Conservation (phyloP, 2,797 vertebrate species). For the Protosalanx chinensis region DNA sequence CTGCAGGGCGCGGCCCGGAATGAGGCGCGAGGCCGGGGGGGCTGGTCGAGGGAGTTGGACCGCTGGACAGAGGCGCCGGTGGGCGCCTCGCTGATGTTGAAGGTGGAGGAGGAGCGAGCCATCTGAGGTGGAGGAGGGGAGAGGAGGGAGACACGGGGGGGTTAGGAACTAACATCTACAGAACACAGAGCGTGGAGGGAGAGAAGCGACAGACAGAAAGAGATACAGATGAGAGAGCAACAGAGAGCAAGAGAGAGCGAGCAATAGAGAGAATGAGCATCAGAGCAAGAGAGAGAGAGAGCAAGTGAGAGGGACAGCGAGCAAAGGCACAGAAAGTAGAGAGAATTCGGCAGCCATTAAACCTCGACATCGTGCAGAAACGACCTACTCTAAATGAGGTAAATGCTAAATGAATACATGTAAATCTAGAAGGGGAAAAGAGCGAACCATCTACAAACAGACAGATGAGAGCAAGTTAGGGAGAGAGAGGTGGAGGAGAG, state of each 20-base stretch:
- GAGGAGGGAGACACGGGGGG: constrained; percentile 35
- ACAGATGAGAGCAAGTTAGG: background rate
- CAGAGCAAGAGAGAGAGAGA: background rate
- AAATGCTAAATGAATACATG: no score
- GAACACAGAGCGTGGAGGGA: background rate
- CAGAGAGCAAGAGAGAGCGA: constrained; percentile 12
- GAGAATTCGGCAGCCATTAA: background rate
- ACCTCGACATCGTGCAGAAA: no score
- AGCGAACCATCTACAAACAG: background rate
- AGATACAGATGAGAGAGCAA: background rate
- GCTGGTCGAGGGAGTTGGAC: constrained; percentile 80
- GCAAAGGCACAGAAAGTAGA: background rate
- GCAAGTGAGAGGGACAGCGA: background rate
- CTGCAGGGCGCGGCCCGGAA: constrained; percentile 59
- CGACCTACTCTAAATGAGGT: no score
- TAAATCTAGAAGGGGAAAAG: background rate
- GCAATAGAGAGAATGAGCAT: background rate
- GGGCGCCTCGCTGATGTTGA: constrained; percentile 74
- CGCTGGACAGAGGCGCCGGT: constrained; percentile 68
- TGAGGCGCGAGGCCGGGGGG: constrained; percentile 68
- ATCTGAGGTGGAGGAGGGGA: constrained; percentile 72
- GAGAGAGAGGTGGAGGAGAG: background rate
- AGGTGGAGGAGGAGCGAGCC: constrained; percentile 76
- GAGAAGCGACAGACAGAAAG: constrained; percentile 8
- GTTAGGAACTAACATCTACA: constrained; percentile 12